Conservation (phyloP, 2,888 invertebrate genomes). For the Apamea monoglypha region DNA sequence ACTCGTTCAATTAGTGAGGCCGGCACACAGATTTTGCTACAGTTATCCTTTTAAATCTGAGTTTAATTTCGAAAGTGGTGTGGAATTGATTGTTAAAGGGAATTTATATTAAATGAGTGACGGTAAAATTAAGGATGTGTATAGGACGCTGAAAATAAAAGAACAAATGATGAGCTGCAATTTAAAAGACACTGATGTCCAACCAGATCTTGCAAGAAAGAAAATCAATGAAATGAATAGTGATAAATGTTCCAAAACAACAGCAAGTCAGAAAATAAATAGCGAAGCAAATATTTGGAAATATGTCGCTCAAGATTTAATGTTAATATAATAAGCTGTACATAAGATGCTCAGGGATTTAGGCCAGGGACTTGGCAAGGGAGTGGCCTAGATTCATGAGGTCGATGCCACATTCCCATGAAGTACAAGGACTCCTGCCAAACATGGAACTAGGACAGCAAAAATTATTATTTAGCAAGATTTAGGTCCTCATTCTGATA, state of each 20-base stretch:
- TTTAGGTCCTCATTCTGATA: conserved; percentile 60
- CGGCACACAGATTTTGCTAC: conserved; percentile 43
- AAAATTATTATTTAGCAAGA: conserved; percentile 57
- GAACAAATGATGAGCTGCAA: too few species aligned
- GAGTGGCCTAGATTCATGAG: conserved; percentile 23
- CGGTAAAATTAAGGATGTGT: not conserved
- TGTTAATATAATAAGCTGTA: conserved; percentile 13
- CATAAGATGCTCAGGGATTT: conserved; percentile 18
- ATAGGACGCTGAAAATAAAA: not conserved
- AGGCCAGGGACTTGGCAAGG: conserved; percentile 34
- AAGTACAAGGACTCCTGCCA: conserved; percentile 59
- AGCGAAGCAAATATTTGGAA: conserved; percentile 1
- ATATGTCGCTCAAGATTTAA: conserved; percentile 18
- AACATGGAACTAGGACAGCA: conserved; percentile 60
- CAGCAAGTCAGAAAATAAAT: not conserved
- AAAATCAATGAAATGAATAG: not conserved
- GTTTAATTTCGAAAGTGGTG: conserved; percentile 21
- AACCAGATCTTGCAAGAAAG: not conserved
- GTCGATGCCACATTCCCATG: conserved; percentile 34
- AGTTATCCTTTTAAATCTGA: conserved; percentile 37
- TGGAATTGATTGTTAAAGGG: not conserved
- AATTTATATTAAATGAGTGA: not conserved
- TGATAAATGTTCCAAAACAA: not conserved
- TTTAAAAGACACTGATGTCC: not conserved
- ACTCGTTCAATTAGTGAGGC: conserved; percentile 47